These are phyloP conservation scores for Nysson spinosus DNA, from an alignment of 2,888 invertebrate species.

Conservation along the genomic window DNA sequence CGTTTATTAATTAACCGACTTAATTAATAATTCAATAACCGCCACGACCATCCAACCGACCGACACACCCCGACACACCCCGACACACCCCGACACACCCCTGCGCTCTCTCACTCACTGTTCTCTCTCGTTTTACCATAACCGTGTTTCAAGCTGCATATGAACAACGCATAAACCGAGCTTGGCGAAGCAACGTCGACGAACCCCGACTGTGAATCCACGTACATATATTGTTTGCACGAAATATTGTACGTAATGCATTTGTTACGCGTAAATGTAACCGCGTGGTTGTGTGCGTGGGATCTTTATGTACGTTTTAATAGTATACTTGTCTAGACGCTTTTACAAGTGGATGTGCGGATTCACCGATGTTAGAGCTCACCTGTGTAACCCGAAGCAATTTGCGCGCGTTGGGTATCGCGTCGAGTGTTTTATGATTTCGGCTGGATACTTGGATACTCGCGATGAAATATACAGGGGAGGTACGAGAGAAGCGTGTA, in stretches of 20 bases:
- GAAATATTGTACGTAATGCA: neutral
- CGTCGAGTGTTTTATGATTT: too few relatives aligned
- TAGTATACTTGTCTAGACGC: too few relatives aligned
- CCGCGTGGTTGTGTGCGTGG: neutral
- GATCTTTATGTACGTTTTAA: too few relatives aligned
- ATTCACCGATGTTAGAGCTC: too few relatives aligned
- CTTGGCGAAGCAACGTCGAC: constrained; percentile 26
- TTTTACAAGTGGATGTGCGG: too few relatives aligned
- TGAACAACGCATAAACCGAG: constrained; percentile 26
- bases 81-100: constrained; percentile 5
- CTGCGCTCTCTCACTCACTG: neutral
- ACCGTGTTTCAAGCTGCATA: too few relatives aligned
- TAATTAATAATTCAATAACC: constrained; percentile 73
- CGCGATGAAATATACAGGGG: too few relatives aligned
- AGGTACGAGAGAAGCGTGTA: too few relatives aligned
- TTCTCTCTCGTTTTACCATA: too few relatives aligned
- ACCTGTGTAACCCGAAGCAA: too few relatives aligned
- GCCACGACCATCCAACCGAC: constrained; percentile 39
- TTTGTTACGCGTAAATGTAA: neutral
- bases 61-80: constrained; percentile 1
- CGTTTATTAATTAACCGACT: constrained; percentile 71
- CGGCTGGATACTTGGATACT: too few relatives aligned
- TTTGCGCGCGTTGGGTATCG: too few relatives aligned
- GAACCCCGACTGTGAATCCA: constrained; percentile 24
- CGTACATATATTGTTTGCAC: constrained; percentile 7